Percentiles rank a stretch among this genome's conserved stretches.
phyloP scores from a whole-genome alignment of 1,140 invertebrate genomes.

The Platorchestia sp. region DNA sequence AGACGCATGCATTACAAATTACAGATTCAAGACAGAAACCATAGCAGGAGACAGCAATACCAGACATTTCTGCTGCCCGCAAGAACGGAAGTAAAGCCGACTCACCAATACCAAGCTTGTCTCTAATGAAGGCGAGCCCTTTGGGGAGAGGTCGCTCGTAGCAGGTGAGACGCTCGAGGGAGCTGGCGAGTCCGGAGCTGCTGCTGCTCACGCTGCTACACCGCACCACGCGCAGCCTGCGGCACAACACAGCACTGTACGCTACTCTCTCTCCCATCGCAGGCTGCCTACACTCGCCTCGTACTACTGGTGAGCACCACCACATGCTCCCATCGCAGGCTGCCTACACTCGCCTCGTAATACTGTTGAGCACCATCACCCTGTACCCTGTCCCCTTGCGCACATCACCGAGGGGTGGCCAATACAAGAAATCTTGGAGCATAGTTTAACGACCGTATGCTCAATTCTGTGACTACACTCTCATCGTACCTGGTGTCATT shows the following conservation, averaged over 20 bases:
- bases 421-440: too few relatives aligned
- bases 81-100: not conserved
- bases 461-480: not conserved
- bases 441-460: not conserved
- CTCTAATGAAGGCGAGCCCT: slow-evolving; percentile 65
- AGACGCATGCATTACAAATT: too few relatives aligned
- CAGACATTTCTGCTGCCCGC: not conserved
- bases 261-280: not conserved
- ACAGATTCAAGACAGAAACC: too few relatives aligned
- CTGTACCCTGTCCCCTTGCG: too few relatives aligned
- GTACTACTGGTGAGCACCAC: too few relatives aligned
- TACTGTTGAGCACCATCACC: too few relatives aligned
- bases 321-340: not conserved
- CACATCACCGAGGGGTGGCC: too few relatives aligned
- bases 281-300: not conserved
- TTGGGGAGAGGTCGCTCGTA: slow-evolving; percentile 76
- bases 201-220: slow-evolving; percentile 63
- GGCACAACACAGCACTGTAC: slow-evolving; percentile 13
- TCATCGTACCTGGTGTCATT: not conserved
- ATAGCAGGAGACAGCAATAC: not conserved
- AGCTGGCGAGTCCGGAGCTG: slow-evolving; percentile 69
- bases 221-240: slow-evolving; percentile 58
- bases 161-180: slow-evolving; percentile 71
- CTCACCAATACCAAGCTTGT: slow-evolving; percentile 65
- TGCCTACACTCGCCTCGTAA: too few relatives aligned